phyloP scores from a whole-genome alignment of 2,113 vertebrate species.

The Malurus alboscapulatus region DNA sequence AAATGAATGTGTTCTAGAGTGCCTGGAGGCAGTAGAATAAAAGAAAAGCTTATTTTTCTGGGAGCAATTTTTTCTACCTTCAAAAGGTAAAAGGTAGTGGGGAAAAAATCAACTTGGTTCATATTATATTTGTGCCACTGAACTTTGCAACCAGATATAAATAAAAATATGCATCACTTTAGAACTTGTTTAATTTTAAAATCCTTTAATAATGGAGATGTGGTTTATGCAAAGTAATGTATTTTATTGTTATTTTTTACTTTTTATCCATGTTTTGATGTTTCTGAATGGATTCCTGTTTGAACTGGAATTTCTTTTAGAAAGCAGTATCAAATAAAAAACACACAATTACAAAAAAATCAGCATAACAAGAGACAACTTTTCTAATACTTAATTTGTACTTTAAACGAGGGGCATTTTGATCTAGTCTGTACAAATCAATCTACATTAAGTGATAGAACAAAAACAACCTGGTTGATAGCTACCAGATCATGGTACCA shows the following conservation, averaged over 20 bases:
- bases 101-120: background rate
- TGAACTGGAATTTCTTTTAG: background rate
- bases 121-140: background rate
- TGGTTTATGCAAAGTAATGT: background rate
- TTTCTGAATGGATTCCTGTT: background rate
- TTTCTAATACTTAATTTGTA: background rate
- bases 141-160: background rate
- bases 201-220: background rate
- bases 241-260: background rate
- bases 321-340: background rate
- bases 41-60: background rate
- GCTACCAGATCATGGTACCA: background rate
- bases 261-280: background rate
- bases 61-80: background rate
- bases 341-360: background rate
- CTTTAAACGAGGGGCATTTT: fast-evolving
- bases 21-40: background rate
- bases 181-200: background rate
- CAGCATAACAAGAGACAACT: background rate
- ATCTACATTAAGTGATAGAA: background rate
- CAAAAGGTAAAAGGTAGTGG: background rate
- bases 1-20: background rate
- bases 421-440: background rate
- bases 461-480: background rate
- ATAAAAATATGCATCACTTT: background rate